Base-by-base conservation (phyloP, 92 coral and sea anemone species). In the Epizoanthus fatuus region DNA sequence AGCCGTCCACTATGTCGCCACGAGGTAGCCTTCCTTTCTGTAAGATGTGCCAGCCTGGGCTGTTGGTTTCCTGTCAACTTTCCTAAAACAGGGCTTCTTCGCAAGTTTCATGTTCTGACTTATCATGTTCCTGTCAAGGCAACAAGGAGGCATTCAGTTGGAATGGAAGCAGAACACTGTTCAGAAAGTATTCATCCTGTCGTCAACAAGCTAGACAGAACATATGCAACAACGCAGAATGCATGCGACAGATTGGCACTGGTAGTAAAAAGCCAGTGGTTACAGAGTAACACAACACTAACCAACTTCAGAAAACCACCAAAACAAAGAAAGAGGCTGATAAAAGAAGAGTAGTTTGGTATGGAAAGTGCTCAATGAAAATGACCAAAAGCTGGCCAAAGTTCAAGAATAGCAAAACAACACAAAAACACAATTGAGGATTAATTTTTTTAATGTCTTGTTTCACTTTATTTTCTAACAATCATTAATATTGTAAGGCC, bases 121-220 rank as follows among this genome's bases (percentile, higher is more conserved):
- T 75, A 37, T 74, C 83, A 85, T 29, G 83, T 85, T 20, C 89
- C 82, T 63, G 83, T 74, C 47, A 85, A 84, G 63, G 88, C 83
- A 17, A 63, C 32, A 12, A 25, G 22, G 20, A 62, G 32, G 73
- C n/a, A 19, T 7, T 74, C 89, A 1, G 74, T 75, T 20, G 83
- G 83, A 59, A 85, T 85, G 89, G 89, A 85, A 64, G 82, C 89
- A 53, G 83, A 85, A 32, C 89, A 85, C 74, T 74, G 82, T 35
- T 60, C 83, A 10, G 89, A 85, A 44, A 58, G 74, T n/a, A 85
- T 85, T 14, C 89, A 85, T 22, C 89, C 89, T 58, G 75, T 85
- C 53, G 83, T 85, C 4, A 84, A 84, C 63, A 84, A 63, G 62
- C 47, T 85, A 16, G 77, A 85, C 3, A 74, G 89, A 56, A 85